Evolutionary conservation across 2,113 vertebrate genomes (phyloP).

Genomic region (Ctenodactylus gundi): DNA sequence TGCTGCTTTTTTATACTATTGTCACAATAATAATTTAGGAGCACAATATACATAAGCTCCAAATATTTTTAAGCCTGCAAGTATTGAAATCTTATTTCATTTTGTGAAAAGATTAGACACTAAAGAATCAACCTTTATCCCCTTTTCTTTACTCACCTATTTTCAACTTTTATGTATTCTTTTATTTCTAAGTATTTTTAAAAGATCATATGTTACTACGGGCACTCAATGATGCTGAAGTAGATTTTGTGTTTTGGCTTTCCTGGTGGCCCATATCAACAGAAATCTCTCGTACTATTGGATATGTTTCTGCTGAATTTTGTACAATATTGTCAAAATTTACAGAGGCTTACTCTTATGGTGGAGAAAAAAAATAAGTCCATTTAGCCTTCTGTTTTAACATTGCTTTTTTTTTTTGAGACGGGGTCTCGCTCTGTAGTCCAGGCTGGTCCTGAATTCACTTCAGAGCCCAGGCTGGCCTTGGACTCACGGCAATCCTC

Average conservation of each 20-base stretch:
- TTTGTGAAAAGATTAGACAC: conserved; percentile 15
- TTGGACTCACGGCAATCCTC: no score
- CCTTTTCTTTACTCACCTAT: not conserved
- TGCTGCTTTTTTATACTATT: not conserved
- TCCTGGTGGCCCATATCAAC: not conserved
- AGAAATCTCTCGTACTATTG: not conserved
- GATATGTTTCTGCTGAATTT: not conserved
- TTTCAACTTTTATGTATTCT: no score
- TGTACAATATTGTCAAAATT: not conserved
- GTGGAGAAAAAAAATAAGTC: not conserved
- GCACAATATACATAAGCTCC: not conserved
- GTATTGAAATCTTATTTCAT: conserved; percentile 29
- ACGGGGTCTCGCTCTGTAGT: no score
- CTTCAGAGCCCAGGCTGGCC: no score
- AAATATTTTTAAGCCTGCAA: not conserved
- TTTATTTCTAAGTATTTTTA: no score
- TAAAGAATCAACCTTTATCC: not conserved
- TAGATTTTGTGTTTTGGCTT: not conserved
- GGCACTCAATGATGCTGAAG: not conserved
- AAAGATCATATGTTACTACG: not conserved
- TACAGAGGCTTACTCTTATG: not conserved
- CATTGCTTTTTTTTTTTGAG: no score
- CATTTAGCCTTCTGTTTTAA: not conserved
- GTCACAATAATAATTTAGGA: not conserved
- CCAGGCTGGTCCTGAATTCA: no score